Evolutionary conservation across 1,140 invertebrate species (phyloP), one percentile per base, ranked within the genome.

Genomic region (Ceratina australensis): DNA sequence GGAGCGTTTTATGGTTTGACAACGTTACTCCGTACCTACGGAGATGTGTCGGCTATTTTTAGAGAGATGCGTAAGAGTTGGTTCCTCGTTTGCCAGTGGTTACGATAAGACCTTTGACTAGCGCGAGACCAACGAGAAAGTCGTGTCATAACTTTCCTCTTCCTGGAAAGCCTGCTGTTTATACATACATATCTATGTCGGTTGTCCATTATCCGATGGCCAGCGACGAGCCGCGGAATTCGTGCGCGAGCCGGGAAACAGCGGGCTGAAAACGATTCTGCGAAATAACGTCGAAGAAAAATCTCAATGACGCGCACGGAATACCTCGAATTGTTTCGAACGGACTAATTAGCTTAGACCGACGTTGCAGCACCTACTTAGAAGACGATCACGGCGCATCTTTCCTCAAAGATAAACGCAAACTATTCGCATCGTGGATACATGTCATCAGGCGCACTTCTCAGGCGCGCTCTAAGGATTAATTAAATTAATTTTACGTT

Each of bases 81-180:
- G 72, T 74, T 57, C 52, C 50, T 57, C 63, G 60, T 64, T 73
- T 57, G 72, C 67, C 64, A 74, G 72, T 64, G 20, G 33, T 24
- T n/a, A 16, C 64, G 72, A 75, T 75, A 75, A 75, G 63, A 56
- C 63, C 57, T 61, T 61, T 60, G 57, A 72, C 42, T 56, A 28
- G 24, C n/a, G 26, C 49, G 26, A 47, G 47, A 42, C 60, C 15
- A 20, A 22, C 49, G 57, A 60, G 59, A 20, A 47, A 42, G 50
- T 71, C 61, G 76, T 24, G 50, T 69, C 71, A 28, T 63, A 72
- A 72, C 56, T 33, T 68, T 67, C 64, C 24, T 60, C 76, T 83
- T 82, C 81, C 73, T 20, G 69, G 81, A 83, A 83, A 13, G 10
- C 26, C 24, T 3, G 15, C 10, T 24, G 76, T 61, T 56, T 78